These are phyloP conservation scores for Leptestheria dahalacensis DNA, from an alignment of 1,140 invertebrate species.

Conservation along the genomic window DNA sequence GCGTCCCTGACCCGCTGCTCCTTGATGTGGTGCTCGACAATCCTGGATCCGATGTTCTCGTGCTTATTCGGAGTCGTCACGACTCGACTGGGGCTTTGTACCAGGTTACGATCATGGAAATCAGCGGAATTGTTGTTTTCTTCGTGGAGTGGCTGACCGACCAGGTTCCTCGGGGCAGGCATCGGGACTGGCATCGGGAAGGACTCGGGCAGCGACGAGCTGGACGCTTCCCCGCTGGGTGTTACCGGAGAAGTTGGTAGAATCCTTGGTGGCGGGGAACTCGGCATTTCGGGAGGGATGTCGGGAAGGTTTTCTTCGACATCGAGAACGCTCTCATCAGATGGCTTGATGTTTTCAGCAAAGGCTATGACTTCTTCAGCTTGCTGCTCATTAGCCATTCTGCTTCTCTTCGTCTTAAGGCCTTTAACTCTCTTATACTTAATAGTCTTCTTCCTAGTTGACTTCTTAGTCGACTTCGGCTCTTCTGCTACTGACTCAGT, in stretches of 20 bases:
- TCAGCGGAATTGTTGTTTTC: neutral
- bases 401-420: neutral
- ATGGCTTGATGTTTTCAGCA: neutral
- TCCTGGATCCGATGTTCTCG: neutral
- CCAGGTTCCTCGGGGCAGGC: neutral
- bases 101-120: neutral
- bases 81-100: neutral
- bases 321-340: neutral
- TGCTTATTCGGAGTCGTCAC: neutral
- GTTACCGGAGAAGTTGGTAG: neutral
- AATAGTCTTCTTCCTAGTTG: neutral
- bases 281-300: neutral
- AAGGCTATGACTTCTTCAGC: neutral
- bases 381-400: neutral
- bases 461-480: neutral
- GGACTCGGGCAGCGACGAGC: too few species aligned
- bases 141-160: too few species aligned
- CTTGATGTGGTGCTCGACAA: neutral
- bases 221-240: neutral
- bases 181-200: neutral
- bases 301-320: neutral
- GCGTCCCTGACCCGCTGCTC: neutral
- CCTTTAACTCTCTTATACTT: neutral
- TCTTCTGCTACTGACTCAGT: neutral
- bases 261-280: neutral